Evolutionary conservation across 1,140 invertebrate genomes (phyloP), one percentile per base, ranked within the genome.

Genomic region (Paralvinella palmiformis): DNA sequence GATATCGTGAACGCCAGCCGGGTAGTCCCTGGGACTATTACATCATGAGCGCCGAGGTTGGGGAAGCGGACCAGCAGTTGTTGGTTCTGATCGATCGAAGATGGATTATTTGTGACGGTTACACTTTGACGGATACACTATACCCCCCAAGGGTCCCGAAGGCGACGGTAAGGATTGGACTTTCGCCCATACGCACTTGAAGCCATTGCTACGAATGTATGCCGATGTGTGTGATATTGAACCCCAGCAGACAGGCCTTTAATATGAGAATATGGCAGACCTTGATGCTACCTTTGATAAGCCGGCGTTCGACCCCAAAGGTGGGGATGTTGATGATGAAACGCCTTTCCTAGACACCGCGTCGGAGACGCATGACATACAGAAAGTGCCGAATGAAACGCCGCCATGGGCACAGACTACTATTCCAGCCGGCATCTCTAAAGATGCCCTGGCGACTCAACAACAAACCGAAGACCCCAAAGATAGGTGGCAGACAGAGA

Each of bases 101-200:
- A 53, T 53, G 50, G 50, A 24, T 53, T 53, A 24, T 53, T 53
- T 24, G 50, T 53, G 50, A 53, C 24, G 15, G 24, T 24, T 13
- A 53, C 50, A 15, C 13, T 17, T 24, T 53, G 50, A 24, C 50
- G 50, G 24, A 53, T 24, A 22, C 50, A 13, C 24, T 53, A 17
- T 13, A 1, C 24, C 13, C 50, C 50, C 10, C 13, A 22, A 24
- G 50, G 50, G 15, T 53, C 50, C 13, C 24, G 15, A 10, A 24
- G 15, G 13, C 15, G 13, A 13, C 24, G 50, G 50, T 53, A 53
- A n/a, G 50, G 50, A 24, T 53, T 53, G 24, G 24, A 1, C 24
- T 53, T 53, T 13, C 24, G 15, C 10, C 50, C 50, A 53, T n/a
- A 53, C 24, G 13, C 24, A 13, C 50, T 13, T 17, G 24, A 22